phyloP scores from a whole-genome alignment of 92 coral and sea anemone species.

The Isaurus tuberculatus region DNA sequence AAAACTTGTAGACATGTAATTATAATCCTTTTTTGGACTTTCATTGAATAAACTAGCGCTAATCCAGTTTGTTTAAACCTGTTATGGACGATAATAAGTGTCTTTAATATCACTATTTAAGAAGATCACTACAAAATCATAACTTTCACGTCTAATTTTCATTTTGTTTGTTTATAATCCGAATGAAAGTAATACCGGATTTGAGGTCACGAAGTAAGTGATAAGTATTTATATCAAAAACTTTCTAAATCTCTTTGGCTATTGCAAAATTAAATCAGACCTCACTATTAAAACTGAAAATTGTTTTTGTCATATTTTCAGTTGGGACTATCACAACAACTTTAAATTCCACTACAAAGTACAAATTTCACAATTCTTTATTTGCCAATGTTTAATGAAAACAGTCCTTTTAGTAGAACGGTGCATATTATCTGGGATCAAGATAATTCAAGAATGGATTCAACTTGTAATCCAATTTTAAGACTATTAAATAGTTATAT shows the following conservation, averaged over 20 bases:
- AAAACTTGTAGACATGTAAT: neutral
- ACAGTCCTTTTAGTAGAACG: neutral
- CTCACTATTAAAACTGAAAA: neutral
- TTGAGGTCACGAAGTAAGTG: slow-evolving; percentile 1
- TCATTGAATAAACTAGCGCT: neutral
- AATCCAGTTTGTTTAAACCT: neutral
- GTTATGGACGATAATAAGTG: neutral
- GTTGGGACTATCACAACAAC: neutral
- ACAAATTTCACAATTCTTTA: neutral
- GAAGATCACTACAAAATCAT: neutral
- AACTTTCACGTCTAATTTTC: neutral
- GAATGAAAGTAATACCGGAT: neutral
- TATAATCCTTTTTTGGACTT: neutral
- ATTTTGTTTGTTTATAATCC: slow-evolving; percentile 4
- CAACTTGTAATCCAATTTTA: slow-evolving; percentile 12
- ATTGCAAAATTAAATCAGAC: neutral
- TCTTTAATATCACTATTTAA: neutral
- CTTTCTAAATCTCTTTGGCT: neutral
- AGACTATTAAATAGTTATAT: neutral
- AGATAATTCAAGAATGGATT: neutral
- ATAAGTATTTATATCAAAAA: neutral
- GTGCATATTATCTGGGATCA: neutral
- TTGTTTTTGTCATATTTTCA: neutral
- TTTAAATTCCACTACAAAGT: neutral
- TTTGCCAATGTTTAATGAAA: neutral